Conservation (phyloP, 2,888 invertebrate genomes). For the Octonoba sinensis region DNA sequence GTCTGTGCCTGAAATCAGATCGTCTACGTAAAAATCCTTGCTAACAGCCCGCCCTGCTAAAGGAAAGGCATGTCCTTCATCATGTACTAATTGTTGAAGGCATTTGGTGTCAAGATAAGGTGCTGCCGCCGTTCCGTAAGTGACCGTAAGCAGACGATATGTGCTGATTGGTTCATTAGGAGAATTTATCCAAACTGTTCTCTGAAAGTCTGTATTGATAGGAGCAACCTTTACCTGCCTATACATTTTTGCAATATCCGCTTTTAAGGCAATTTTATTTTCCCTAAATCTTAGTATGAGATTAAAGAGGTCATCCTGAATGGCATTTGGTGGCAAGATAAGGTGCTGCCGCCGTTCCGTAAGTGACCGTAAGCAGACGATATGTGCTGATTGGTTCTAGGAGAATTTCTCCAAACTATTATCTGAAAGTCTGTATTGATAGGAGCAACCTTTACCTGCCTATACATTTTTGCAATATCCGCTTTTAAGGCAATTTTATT, state of each 20-base stretch:
- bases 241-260: constrained; percentile 31
- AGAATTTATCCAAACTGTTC: background rate
- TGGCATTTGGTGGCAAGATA: background rate
- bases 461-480: constrained; percentile 27
- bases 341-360: constrained; percentile 9
- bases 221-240: constrained; percentile 5
- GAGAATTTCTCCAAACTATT: background rate
- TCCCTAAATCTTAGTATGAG: background rate
- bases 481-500: background rate
- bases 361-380: constrained; percentile 5
- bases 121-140: constrained; percentile 11
- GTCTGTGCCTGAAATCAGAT: background rate
- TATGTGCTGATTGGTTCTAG: constrained; percentile 4
- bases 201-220: background rate
- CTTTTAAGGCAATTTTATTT: background rate
- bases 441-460: constrained; percentile 3
- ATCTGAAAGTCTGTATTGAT: background rate
- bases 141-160: constrained; percentile 4
- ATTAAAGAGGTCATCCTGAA: background rate
- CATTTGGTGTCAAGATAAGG: background rate
- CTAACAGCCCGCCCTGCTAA: background rate
- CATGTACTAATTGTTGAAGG: constrained; percentile 6
- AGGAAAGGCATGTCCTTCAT: background rate
- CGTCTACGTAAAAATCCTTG: constrained; percentile 2
- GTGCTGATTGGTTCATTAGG: background rate